A percentile compares a stretch with the other conserved stretches of the same genome.
Evolutionary conservation across 2,888 invertebrate species (phyloP).

Genomic region (Stenoptilia bipunctidactyla): DNA sequence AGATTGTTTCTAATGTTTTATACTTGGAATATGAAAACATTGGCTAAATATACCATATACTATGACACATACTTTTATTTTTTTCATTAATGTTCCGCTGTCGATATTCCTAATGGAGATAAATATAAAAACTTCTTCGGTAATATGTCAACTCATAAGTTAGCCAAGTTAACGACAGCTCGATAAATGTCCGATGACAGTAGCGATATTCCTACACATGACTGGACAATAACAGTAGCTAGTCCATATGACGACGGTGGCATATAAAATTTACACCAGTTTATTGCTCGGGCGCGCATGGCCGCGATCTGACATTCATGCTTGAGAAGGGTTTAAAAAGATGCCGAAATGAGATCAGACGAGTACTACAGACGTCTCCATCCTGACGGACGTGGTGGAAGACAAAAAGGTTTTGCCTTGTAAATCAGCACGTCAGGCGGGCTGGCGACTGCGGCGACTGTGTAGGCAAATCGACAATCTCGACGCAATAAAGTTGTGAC

Average conservation of each 20-base stretch:
- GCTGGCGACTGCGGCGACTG: constrained; percentile 18
- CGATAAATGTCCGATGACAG: background rate
- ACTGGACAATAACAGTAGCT: constrained; percentile 1
- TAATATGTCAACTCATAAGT: too few species aligned
- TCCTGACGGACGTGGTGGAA: constrained; percentile 36
- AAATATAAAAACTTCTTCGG: too few species aligned
- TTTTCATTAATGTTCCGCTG: too few species aligned
- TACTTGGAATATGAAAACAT: too few species aligned
- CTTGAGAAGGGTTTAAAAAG: constrained; percentile 40
- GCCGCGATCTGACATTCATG: constrained; percentile 13
- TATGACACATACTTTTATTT: too few species aligned
- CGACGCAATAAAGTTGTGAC: constrained; percentile 29
- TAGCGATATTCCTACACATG: background rate
- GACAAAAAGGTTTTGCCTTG: constrained; percentile 51
- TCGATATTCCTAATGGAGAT: too few species aligned
- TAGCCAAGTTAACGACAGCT: background rate
- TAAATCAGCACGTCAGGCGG: constrained; percentile 50
- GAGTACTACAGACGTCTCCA: constrained; percentile 42
- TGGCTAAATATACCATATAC: too few species aligned
- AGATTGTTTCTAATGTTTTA: too few species aligned
- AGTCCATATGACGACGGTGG: background rate
- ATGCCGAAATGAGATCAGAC: constrained; percentile 58
- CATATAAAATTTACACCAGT: background rate
- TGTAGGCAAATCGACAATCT: constrained; percentile 39
- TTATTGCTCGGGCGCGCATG: background rate